Conservation (phyloP, 2,797 vertebrate genomes). For the Trachurus trachurus region DNA sequence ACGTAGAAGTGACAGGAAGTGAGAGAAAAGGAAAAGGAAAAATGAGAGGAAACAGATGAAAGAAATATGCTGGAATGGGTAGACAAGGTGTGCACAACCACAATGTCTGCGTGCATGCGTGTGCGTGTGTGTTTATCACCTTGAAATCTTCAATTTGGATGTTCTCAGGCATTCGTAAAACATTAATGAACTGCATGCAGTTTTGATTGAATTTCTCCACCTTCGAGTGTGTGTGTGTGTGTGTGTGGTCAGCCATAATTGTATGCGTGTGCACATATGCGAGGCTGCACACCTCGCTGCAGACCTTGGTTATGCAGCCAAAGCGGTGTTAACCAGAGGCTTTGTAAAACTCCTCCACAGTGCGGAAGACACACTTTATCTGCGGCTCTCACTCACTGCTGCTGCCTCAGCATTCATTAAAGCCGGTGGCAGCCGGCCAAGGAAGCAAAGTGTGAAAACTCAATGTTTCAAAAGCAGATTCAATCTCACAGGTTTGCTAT, state of each 20-base stretch:
- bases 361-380: background rate
- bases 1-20: background rate
- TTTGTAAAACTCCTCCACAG: too few species aligned
- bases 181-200: background rate
- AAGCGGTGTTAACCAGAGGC: too few species aligned
- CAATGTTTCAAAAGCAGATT: constrained; percentile 43
- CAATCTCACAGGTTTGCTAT: constrained; percentile 30
- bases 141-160: background rate
- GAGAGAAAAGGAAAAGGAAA: background rate
- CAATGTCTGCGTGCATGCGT: too few species aligned
- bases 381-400: constrained; percentile 7
- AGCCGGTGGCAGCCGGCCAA: constrained; percentile 27
- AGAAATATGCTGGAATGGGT: background rate
- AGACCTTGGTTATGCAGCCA: too few species aligned
- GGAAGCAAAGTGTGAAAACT: constrained; percentile 21
- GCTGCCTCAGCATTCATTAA: constrained; percentile 46
- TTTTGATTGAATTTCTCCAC: background rate
- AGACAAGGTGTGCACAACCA: too few species aligned
- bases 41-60: background rate
- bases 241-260: background rate
- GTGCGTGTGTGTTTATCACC: too few species aligned
- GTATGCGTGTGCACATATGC: too few species aligned
- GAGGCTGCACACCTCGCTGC: too few species aligned
- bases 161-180: background rate
- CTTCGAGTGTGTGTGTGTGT: background rate